Evolutionary conservation across 2,113 vertebrate genomes (phyloP).

Genomic region (Falco punctatus): DNA sequence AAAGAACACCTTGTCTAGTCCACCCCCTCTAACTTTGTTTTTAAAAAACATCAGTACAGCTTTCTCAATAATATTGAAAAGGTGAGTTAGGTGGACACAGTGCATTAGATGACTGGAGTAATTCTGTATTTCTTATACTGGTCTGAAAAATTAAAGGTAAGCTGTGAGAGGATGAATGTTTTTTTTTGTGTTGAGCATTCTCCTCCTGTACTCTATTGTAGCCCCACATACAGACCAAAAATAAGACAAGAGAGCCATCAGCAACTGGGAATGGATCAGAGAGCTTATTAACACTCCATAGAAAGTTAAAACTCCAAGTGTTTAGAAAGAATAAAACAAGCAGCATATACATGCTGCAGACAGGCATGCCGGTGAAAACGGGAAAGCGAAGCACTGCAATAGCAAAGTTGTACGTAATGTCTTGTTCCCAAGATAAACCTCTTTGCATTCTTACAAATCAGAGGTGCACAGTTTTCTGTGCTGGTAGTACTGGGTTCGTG

Average conservation of each 20-base stretch:
- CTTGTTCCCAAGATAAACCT: not conserved
- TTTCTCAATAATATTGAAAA: not conserved
- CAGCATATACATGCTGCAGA: rapidly evolving
- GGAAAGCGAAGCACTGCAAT: not conserved
- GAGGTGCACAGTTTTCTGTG: not conserved
- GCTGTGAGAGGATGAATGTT: not conserved
- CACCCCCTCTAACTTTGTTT: not conserved
- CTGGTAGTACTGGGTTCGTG: not conserved
- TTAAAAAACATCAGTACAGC: not conserved
- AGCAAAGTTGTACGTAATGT: not conserved
- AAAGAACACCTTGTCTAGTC: not conserved
- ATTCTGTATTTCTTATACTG: not conserved
- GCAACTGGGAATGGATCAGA: not conserved
- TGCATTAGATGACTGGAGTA: not conserved
- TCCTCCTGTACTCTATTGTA: not conserved
- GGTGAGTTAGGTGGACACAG: not conserved
- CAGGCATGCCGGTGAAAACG: not conserved
- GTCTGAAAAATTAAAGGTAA: not conserved
- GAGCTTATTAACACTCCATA: not conserved
- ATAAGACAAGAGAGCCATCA: not conserved
- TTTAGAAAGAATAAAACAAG: not conserved
- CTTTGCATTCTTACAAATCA: not conserved
- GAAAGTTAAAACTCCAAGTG: not conserved
- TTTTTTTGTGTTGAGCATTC: not conserved
- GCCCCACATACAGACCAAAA: not conserved